Evolutionary conservation across 1,140 invertebrate genomes (phyloP).

Genomic region (Trachymyrmex septentrionalis): DNA sequence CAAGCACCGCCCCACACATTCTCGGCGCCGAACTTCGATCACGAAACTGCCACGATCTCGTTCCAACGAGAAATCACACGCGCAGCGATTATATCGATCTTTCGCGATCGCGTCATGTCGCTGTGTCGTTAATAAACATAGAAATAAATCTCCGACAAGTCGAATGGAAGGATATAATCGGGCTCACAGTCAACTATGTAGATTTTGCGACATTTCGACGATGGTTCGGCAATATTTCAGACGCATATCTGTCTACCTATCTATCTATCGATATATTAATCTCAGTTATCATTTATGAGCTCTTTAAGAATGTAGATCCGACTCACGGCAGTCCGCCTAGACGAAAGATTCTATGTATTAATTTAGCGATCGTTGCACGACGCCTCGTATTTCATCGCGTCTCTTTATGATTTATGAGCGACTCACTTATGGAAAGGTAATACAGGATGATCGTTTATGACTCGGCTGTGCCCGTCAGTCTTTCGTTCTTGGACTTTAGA

Average conservation of each 20-base stretch:
- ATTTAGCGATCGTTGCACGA: constrained; percentile 71
- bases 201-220: neutral
- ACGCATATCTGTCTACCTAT: neutral
- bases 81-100: neutral
- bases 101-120: neutral
- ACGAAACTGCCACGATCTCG: constrained; percentile 6
- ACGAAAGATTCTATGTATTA: constrained; percentile 70
- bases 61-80: neutral
- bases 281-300: constrained; percentile 6
- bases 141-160: constrained; percentile 1
- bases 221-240: neutral
- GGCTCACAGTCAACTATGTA: neutral
- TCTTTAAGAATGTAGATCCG: neutral
- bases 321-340: neutral
- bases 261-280: neutral
- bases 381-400: constrained; percentile 55
- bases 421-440: constrained; percentile 57
- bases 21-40: constrained; percentile 42
- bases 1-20: constrained; percentile 44
- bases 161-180: neutral
- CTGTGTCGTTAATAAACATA: neutral
- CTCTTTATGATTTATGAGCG: constrained; percentile 71
- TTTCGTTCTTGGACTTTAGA: constrained; percentile 42
- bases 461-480: constrained; percentile 45
- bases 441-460: neutral